Evolutionary conservation across 2,888 invertebrate genomes (phyloP), one percentile per base, ranked within the genome.

Genomic region (Punctoribates punctum): DNA sequence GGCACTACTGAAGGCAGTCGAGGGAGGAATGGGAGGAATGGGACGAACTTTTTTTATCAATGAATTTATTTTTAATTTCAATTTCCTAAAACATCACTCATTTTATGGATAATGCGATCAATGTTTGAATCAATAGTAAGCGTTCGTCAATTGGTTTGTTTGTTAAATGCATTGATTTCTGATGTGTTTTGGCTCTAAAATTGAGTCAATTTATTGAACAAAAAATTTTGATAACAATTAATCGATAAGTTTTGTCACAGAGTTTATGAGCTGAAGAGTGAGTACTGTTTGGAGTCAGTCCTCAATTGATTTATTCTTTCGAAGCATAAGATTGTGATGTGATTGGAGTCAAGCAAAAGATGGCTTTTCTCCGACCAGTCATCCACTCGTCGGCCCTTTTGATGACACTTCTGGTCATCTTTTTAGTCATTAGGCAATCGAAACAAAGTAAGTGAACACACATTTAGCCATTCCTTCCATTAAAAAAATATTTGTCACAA

Each of bases 291-390:
- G 4, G 17, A 15, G 11, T 48, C 6, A 48, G 46, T 48, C 46
- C 11, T 48, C 17, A 17, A 48, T 48, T n/a, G 51, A 51, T 20
- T 2, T 23, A 25, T 57, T 57, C 57, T 34, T 20, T 29, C n/a
- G 29, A 29, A 65, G 29, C 65, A 15, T 34, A n/a, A 29, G 38
- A 23, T 15, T n/a, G 29, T 65, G 65, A 65, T 34, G 65, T 60
- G 65, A 29, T 65, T 57, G 23, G 23, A 65, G 15, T 34, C n/a
- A 65, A 38, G 17, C 65, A 34, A 65, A 42, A 65, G 65, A 65
- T 65, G 65, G 65, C 65, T 65, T 38, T 34, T 29, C 8, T 65
- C 27, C 23, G 15, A 27, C 65, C 65, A 57, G 1, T 57, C 4
- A 11, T 57, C 23, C n/a, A 15, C 65, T 65, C 65, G 25, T 65